Evolutionary conservation across 2,797 vertebrate genomes (phyloP), one percentile per base, ranked within the genome.

Genomic region (Buphagus erythrorhynchus): DNA sequence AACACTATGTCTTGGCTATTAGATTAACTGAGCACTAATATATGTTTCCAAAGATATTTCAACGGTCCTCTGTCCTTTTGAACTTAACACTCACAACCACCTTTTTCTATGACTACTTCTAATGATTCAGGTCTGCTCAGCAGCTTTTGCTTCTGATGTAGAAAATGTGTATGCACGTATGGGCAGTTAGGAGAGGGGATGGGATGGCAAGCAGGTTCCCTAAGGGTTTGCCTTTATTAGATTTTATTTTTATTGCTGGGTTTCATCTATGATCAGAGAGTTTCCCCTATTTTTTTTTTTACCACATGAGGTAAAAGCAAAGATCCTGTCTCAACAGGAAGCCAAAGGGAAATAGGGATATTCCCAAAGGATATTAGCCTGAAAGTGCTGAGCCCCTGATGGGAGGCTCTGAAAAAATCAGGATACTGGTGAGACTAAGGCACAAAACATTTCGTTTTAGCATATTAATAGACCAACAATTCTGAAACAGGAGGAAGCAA

Each of bases 241-340:
- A 52, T 74, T 94, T 78, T 82, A 85, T 82, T 94, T 96, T 95
- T 95, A 94, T 84, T 89, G 62, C 80, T 54, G 88, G 13, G 45
- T 93, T 95, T 96, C 73, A 85, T 74, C 81, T 82, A 72, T 0
- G 25, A 96, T 94, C 88, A 90, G 84, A 86, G 91, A 88, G 65
- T 71, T 94, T 69, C 49, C 66, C 61, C 25, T 71, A 19, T 19
- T 45, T 71, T 77, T 90, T 67, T 69, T 94, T 76, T 54, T 16
- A 81, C 57, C 42, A 61, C 3, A 5, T 58, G 84, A 94, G 36
- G 88, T 78, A 80, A 91, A 90, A 93, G 54, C 38, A 88, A 90
- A 93, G 88, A 93, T 81, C 79, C 67, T 86, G 59, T 86, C 57
- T 91, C 68, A 88, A 87, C 26, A 92, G 86, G 68, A 96, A 93